Conservation (phyloP, 1,140 invertebrate genomes). For the Tetramorium simillimum region DNA sequence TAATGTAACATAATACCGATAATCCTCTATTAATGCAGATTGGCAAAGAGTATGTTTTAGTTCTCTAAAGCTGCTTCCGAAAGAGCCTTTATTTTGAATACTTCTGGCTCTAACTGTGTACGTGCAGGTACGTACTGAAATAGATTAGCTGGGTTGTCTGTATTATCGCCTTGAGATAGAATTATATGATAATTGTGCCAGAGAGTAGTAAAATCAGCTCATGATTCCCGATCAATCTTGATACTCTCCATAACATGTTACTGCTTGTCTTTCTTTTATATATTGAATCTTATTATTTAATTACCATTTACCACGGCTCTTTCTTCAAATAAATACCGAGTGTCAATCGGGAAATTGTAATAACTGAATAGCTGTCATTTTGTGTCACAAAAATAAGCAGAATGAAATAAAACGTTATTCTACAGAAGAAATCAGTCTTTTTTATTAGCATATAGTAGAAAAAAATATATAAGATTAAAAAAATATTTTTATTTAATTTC, state of each 20-base stretch:
- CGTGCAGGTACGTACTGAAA: constrained; percentile 75
- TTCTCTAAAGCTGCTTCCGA: not conserved
- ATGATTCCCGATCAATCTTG: not conserved
- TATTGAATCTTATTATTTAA: not conserved
- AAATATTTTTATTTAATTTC: not conserved
- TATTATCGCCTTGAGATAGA: constrained; percentile 71
- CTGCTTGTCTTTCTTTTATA: not conserved
- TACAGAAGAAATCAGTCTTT: not conserved
- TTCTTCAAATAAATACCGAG: not conserved
- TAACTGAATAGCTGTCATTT: not conserved
- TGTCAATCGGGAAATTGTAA: not conserved
- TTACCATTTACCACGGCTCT: not conserved
- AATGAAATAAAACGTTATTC: not conserved
- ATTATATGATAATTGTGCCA: constrained; percentile 79
- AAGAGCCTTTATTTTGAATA: constrained; percentile 46
- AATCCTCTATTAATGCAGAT: not conserved
- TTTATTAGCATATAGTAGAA: not conserved
- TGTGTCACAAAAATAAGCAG: not conserved
- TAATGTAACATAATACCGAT: not conserved
- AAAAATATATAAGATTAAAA: not conserved
- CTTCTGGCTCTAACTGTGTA: constrained; percentile 28
- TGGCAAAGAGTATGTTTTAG: not conserved
- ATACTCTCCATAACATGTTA: not conserved
- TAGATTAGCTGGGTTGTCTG: constrained; percentile 78
- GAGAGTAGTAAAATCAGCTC: constrained; percentile 57